A percentile compares a stretch with the other conserved stretches of the same genome.
phyloP scores from a whole-genome alignment of 2,113 vertebrate species.

The Cheirogaleus medius region DNA sequence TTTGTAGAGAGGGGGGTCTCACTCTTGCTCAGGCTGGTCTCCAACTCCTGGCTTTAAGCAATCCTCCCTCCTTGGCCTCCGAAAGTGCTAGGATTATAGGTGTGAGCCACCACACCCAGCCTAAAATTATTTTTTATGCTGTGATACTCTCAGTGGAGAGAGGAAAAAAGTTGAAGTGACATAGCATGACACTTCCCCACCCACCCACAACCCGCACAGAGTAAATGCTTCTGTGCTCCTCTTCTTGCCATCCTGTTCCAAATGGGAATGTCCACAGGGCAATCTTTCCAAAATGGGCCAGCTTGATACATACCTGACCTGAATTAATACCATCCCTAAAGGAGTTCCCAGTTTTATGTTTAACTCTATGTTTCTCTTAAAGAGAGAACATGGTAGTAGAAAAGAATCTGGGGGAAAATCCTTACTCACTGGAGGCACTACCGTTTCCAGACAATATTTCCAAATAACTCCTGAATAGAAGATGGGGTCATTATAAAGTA shows the following conservation, averaged over 20 bases:
- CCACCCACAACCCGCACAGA: not conserved
- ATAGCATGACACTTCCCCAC: not conserved
- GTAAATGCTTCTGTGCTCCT: not conserved
- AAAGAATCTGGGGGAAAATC: not conserved
- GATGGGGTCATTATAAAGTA: not conserved
- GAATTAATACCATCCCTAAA: not conserved
- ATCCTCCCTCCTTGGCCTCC: no score
- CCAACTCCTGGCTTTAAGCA: no score
- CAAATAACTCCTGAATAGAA: not conserved
- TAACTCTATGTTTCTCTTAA: not conserved
- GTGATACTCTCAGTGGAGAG: not conserved
- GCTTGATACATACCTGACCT: not conserved
- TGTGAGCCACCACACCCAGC: no score
- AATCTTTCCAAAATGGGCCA: not conserved
- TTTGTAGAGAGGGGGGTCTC: no score
- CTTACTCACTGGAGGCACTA: not conserved
- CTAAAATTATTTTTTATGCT: not conserved
- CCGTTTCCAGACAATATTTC: not conserved
- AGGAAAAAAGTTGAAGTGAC: not conserved
- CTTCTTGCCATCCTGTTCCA: not conserved
- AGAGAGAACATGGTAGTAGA: not conserved
- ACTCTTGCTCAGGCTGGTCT: no score
- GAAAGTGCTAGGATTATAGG: no score
- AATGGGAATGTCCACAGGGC: not conserved
- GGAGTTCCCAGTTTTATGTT: not conserved